A percentile compares a stretch with the other conserved stretches of the same genome.
phyloP scores from a whole-genome alignment of 1,140 invertebrate genomes.

The Probaryconus sp. region DNA sequence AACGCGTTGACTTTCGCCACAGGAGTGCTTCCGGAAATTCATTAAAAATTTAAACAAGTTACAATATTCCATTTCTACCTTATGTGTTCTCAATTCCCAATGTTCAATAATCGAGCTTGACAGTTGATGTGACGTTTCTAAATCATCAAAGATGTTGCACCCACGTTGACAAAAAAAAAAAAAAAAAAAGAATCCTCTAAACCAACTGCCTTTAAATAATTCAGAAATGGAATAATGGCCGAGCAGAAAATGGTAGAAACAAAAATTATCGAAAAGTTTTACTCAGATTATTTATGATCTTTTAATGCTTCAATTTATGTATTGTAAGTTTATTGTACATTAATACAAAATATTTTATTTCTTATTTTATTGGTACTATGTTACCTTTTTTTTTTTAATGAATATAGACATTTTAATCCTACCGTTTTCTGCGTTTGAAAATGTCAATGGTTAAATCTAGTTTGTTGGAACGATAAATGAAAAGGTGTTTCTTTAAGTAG shows the following conservation, averaged over 20 bases:
- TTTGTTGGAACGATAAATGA: constrained; percentile 5
- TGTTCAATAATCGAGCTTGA: constrained; percentile 47
- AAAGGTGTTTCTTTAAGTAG: constrained; percentile 53
- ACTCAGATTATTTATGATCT: too few relatives aligned
- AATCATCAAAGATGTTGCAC: too few relatives aligned
- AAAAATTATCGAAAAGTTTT: too few relatives aligned
- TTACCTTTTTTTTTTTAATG: constrained; percentile 30
- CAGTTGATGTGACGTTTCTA: constrained; percentile 32
- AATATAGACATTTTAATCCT: too few relatives aligned
- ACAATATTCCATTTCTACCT: constrained; percentile 13
- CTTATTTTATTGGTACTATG: constrained; percentile 2
- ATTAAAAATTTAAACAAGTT: constrained; percentile 10
- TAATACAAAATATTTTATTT: too few relatives aligned
- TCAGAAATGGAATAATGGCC: not conserved
- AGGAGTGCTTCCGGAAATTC: constrained; percentile 21
- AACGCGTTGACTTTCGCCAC: constrained; percentile 23
- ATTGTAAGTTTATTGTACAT: too few relatives aligned
- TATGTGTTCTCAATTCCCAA: constrained; percentile 28
- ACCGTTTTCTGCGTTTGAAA: too few relatives aligned
- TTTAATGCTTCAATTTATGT: too few relatives aligned
- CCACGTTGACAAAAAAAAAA: constrained; percentile 2
- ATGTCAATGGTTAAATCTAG: too few relatives aligned
- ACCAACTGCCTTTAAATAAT: constrained; percentile 43
- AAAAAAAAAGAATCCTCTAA: constrained; percentile 1
- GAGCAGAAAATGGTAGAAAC: too few relatives aligned